Evolutionary conservation across 2,113 vertebrate species (phyloP).

Genomic region (Pachyramphus minor): DNA sequence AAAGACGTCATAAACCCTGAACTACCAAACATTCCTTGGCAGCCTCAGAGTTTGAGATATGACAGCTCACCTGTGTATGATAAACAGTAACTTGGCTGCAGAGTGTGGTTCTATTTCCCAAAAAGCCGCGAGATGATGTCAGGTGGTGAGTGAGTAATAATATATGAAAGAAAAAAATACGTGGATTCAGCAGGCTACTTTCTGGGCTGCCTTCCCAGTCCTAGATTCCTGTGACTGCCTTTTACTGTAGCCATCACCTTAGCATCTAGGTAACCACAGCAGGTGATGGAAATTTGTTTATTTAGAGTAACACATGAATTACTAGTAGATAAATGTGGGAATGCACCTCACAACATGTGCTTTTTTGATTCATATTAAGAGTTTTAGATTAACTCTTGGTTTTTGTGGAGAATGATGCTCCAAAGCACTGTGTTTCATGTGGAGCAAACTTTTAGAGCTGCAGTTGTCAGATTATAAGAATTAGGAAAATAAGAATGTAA

Average conservation of each 20-base stretch:
- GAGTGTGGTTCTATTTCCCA: background rate
- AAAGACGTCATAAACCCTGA: background rate
- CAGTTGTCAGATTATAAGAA: background rate
- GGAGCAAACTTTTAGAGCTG: background rate
- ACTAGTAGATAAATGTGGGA: background rate
- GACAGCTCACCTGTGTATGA: conserved; percentile 26
- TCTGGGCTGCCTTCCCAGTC: background rate
- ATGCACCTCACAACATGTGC: background rate
- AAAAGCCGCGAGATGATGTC: background rate
- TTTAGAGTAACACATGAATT: background rate
- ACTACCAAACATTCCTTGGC: background rate
- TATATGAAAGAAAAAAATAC: background rate
- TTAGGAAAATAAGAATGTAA: background rate
- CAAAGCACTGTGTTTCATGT: background rate
- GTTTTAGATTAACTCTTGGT: background rate
- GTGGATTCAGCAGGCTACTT: background rate
- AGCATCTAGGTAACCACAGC: background rate
- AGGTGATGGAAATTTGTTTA: background rate
- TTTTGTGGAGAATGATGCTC: background rate
- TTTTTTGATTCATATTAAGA: background rate
- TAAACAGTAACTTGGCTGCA: conserved; percentile 11
- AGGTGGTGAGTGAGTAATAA: background rate
- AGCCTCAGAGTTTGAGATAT: conserved; percentile 43
- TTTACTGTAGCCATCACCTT: background rate
- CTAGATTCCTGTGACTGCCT: background rate